Conservation (phyloP, 1,140 invertebrate genomes). For the Trinorchestia longiramus region DNA sequence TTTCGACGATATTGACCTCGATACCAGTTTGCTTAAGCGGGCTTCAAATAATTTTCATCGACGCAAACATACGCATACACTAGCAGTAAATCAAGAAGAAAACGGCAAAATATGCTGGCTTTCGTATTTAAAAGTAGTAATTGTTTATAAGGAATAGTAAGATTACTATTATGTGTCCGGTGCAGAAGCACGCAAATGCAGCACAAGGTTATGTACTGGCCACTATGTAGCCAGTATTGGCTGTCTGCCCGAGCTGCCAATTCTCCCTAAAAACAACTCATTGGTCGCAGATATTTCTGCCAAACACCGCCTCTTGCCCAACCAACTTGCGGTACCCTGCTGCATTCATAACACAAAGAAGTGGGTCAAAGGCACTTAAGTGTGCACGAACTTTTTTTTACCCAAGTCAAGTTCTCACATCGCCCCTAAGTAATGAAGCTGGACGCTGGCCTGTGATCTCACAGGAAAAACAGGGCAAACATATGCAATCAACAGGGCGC, state of each 20-base stretch:
- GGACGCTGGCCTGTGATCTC: not conserved
- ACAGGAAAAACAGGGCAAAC: not conserved
- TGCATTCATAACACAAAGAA: not conserved
- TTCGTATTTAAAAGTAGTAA: too few relatives aligned
- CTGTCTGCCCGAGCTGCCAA: not conserved
- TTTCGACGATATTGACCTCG: too few relatives aligned
- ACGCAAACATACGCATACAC: too few relatives aligned
- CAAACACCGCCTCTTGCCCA: not conserved
- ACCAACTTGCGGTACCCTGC: not conserved
- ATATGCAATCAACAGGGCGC: not conserved
- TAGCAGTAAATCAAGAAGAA: too few relatives aligned
- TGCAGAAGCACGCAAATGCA: too few relatives aligned
- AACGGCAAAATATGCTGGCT: too few relatives aligned
- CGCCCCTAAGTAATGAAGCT: not conserved
- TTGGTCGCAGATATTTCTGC: not conserved
- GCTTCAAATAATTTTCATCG: too few relatives aligned
- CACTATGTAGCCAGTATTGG: not conserved
- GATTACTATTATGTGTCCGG: too few relatives aligned
- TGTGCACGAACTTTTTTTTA: not conserved
- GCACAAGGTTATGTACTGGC: not conserved
- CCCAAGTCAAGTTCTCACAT: not conserved
- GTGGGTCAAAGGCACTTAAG: not conserved
- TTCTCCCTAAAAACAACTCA: slow-evolving; percentile 8
- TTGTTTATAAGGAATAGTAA: too few relatives aligned
- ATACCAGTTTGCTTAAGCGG: too few relatives aligned